These are phyloP conservation scores for Triplophysa yarkandensis DNA, from an alignment of 2,797 vertebrate species.

Conservation along the genomic window DNA sequence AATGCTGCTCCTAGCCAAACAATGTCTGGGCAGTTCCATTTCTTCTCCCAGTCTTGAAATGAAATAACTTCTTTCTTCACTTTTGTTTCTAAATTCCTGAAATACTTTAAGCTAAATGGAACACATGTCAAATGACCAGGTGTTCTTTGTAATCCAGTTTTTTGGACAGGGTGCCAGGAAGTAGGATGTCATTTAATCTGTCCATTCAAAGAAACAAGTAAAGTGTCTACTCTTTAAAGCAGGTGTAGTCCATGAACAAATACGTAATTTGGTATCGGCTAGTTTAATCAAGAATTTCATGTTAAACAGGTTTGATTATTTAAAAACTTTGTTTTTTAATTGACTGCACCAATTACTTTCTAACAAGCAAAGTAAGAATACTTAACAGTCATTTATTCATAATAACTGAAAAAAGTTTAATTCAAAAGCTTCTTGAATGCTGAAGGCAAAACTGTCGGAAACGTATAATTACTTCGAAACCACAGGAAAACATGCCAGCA, in stretches of 20 bases:
- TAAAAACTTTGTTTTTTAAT: not conserved
- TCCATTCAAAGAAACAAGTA: not conserved
- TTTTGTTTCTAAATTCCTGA: constrained; percentile 5
- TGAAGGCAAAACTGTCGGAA: not conserved
- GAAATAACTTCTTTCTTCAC: constrained; percentile 35
- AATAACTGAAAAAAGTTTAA: too few species aligned
- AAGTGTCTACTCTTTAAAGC: not conserved
- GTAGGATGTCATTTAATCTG: constrained; percentile 4
- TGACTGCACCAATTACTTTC: not conserved
- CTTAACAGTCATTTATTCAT: not conserved
- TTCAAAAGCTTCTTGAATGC: not conserved
- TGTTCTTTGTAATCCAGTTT: constrained; percentile 16
- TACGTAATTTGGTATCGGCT: not conserved
- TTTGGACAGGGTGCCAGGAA: not conserved
- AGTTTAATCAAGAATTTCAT: not conserved
- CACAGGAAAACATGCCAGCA: not conserved
- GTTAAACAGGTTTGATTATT: not conserved
- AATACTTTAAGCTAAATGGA: constrained; percentile 26
- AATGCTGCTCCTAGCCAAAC: not conserved
- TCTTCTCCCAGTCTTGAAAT: not conserved
- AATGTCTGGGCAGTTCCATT: not conserved
- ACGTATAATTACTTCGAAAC: not conserved
- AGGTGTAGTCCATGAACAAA: not conserved
- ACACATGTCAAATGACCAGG: not conserved
- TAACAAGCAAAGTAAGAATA: not conserved